A percentile compares a stretch with the other conserved stretches of the same genome.
Conservation (phyloP, 2,113 vertebrate genomes). For the Anarrhichthys ocellatus region DNA sequence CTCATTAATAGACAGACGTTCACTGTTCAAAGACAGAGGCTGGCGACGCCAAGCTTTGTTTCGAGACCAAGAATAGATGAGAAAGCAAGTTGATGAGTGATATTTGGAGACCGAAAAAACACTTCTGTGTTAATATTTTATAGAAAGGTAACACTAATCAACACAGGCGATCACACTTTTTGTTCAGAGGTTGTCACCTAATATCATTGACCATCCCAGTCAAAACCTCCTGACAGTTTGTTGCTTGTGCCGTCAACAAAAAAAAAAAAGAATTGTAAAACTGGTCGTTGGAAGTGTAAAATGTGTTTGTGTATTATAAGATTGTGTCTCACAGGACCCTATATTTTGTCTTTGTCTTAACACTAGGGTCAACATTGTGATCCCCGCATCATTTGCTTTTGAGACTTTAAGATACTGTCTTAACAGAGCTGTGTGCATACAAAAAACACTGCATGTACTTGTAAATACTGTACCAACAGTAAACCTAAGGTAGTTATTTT, state of each 20-base stretch:
- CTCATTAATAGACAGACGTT: conserved; percentile 84
- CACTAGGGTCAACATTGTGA: background rate
- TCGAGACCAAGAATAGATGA: conserved; percentile 64
- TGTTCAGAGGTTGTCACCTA: background rate
- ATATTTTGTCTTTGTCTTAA: background rate
- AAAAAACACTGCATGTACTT: background rate
- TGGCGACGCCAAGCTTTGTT: conserved; percentile 52
- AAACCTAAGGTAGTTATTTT: background rate
- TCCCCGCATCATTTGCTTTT: background rate
- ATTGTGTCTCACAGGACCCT: background rate
- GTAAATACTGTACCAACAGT: background rate
- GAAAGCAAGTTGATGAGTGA: conserved; percentile 40
- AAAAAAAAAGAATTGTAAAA: background rate
- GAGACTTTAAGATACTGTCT: background rate
- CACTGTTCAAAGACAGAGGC: conserved; percentile 51
- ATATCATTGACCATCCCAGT: background rate
- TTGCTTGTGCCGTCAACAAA: background rate
- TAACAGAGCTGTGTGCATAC: background rate
- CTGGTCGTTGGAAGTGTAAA: background rate
- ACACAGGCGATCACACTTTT: background rate
- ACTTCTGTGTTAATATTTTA: conserved; percentile 15
- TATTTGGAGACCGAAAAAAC: conserved; percentile 36
- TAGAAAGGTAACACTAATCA: background rate
- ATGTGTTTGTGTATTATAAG: background rate
- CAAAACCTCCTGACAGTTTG: background rate